Base-by-base conservation (phyloP, 2,888 invertebrate genomes). In the Tachina grossa region DNA sequence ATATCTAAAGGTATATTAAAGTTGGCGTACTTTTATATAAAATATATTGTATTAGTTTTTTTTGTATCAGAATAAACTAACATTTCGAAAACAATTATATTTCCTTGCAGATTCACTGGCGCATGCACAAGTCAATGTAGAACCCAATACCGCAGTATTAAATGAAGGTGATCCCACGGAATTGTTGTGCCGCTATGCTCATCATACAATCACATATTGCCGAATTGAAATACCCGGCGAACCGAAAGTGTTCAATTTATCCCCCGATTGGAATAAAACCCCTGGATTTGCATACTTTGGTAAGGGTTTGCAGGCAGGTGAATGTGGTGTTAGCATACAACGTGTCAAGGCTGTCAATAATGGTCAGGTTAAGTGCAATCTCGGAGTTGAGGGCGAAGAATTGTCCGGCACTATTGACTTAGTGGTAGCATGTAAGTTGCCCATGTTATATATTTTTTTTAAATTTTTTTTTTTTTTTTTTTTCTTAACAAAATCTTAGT, bases 261-360 rank as follows among this genome's bases (percentile, higher is more conserved):
- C 95, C 11, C 92, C 93, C 66, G 93, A 92, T 0, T 91, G 90
- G 90, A 90, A 88, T 86, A 91, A 90, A 88, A 89, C 89, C 9
- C 94, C 93, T 0, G 94, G 94, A n/a, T 93, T 94, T 45, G 91
- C 93, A 0, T 95, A 95, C 88, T 91, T 90, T 9, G 95, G 95
- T 0, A 89, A 92, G 57, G 94, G 95, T 5, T 88, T 94, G 11
- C 92, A 94, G 89, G 91, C 92, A 1, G 96, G 97, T 0, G 95
- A 96, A 88, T 97, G 97, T 89, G 97, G 97, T 2, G 95, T 95
- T 6, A 93, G 92, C 79, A 95, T 97, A 85, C 93, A 94, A 83
- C 93, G 93, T 78, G 94, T 96, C 16, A 94, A 93, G 84, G 95
- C 95, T 68, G 93, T 93, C 61, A 94, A 96, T 92, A 96, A 97